Percentiles rank a stretch among this genome's conserved stretches.
Conservation (phyloP, 2,797 vertebrate genomes). For the Danio albolineatus region DNA sequence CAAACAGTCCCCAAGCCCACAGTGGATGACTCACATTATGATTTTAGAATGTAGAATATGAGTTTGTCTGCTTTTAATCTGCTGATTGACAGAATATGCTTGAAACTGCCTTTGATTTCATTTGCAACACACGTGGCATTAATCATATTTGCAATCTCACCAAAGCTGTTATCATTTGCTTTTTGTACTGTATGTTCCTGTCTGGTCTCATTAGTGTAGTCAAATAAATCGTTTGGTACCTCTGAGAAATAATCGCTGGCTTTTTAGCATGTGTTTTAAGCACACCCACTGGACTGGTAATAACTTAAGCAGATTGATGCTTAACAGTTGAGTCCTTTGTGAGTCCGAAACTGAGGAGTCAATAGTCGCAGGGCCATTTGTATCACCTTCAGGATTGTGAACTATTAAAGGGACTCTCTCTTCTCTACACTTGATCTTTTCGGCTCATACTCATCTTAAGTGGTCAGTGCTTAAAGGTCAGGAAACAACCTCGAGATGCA, state of each 20-base stretch:
- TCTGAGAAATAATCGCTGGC: slow-evolving; percentile 9
- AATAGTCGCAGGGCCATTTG: slow-evolving; percentile 8
- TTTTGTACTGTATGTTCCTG: slow-evolving; percentile 13
- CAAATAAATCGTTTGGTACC: slow-evolving; percentile 17
- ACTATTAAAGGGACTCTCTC: slow-evolving; percentile 35
- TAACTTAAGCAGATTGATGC: slow-evolving; percentile 27
- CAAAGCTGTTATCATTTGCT: slow-evolving; percentile 45
- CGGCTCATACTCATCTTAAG: slow-evolving; percentile 26
- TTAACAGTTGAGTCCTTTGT: slow-evolving; percentile 22
- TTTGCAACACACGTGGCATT: slow-evolving; percentile 51
- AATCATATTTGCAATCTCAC: slow-evolving; percentile 51
- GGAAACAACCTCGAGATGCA: slow-evolving; percentile 34
- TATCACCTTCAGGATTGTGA: slow-evolving; percentile 19
- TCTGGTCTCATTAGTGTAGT: slow-evolving; percentile 35
- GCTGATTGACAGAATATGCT: slow-evolving; percentile 39
- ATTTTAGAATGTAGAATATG: slow-evolving; percentile 48
- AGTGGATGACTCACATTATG: slow-evolving; percentile 52
- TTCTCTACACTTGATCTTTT: slow-evolving; percentile 40
- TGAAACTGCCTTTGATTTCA: slow-evolving; percentile 56
- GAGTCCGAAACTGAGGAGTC: background rate
- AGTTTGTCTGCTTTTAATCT: slow-evolving; percentile 28
- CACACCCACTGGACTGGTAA: background rate
- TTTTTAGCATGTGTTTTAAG: background rate
- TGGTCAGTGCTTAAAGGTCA: slow-evolving; percentile 53
- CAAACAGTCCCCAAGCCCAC: slow-evolving; percentile 43